Evolutionary conservation across 2,888 invertebrate species (phyloP).

Genomic region (Eurois occulta): DNA sequence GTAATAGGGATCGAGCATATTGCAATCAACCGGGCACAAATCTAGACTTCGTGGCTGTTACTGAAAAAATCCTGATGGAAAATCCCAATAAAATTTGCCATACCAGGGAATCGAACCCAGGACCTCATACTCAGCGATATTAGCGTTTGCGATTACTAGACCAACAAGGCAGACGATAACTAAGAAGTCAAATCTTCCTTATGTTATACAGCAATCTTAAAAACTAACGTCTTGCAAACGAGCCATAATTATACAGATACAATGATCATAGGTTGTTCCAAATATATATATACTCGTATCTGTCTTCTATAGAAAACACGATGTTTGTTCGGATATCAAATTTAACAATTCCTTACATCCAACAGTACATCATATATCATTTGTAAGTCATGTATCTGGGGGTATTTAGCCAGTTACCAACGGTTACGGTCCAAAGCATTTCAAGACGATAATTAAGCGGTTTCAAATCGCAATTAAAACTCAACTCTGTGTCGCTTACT

Average conservation of each 20-base stretch:
- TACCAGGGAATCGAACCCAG: background rate
- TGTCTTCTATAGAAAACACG: background rate
- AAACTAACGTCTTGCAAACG: background rate
- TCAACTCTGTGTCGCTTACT: background rate
- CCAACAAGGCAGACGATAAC: no score
- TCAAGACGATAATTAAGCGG: conserved; percentile 70
- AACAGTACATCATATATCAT: conserved; percentile 56
- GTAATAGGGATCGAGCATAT: background rate
- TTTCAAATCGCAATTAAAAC: conserved; percentile 42
- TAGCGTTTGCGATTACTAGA: no score
- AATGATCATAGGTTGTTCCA: background rate
- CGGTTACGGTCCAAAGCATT: conserved; percentile 70
- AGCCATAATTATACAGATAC: background rate
- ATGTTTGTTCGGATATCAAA: conserved; percentile 7
- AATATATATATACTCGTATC: no score
- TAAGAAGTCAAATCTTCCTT: no score
- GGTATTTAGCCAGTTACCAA: conserved; percentile 66
- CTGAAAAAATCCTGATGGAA: background rate
- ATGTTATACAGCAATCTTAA: background rate
- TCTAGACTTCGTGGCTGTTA: background rate
- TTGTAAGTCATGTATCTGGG: conserved; percentile 57
- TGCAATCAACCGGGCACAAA: background rate
- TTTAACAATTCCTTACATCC: conserved; percentile 5
- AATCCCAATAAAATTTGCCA: background rate
- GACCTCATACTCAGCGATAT: background rate